Conservation (phyloP, 1,140 invertebrate species). For the Ruditapes philippinarum region DNA sequence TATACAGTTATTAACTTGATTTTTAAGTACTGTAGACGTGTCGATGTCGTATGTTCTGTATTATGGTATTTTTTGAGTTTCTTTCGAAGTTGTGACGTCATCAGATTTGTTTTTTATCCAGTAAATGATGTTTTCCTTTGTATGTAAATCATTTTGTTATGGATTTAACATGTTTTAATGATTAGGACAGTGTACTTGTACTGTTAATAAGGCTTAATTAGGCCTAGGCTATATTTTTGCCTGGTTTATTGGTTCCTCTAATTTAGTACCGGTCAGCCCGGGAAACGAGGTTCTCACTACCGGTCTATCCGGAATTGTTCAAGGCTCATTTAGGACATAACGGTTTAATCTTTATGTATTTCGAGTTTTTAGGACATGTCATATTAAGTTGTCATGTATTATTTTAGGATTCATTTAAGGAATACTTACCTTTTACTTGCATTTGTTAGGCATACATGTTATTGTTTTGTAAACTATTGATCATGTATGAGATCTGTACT, state of each 20-base stretch:
- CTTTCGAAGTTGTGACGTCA: slow-evolving; percentile 7
- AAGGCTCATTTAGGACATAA: slow-evolving; percentile 28
- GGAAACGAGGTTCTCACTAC: neutral
- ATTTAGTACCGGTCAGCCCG: slow-evolving; percentile 13
- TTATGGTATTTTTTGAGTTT: neutral
- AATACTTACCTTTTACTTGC: neutral
- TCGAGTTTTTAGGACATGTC: slow-evolving; percentile 15
- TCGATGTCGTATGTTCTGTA: neutral
- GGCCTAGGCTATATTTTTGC: neutral
- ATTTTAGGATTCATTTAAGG: slow-evolving; percentile 26
- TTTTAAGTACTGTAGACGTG: neutral
- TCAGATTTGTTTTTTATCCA: neutral
- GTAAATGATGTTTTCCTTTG: neutral
- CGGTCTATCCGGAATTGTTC: slow-evolving; percentile 7
- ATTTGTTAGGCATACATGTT: slow-evolving; percentile 32
- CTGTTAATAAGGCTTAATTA: slow-evolving; percentile 6
- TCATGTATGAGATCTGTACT: slow-evolving; percentile 25
- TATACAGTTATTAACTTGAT: neutral
- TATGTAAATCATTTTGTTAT: slow-evolving; percentile 1
- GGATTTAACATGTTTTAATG: slow-evolving; percentile 13
- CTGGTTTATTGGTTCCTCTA: neutral
- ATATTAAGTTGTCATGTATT: slow-evolving; percentile 9
- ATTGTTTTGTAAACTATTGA: neutral
- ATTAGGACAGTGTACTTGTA: slow-evolving; percentile 13
- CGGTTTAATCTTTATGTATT: slow-evolving; percentile 21